These are phyloP conservation scores for Portunus trituberculatus DNA, from an alignment of 1,140 invertebrate genomes.

Conservation along the genomic window DNA sequence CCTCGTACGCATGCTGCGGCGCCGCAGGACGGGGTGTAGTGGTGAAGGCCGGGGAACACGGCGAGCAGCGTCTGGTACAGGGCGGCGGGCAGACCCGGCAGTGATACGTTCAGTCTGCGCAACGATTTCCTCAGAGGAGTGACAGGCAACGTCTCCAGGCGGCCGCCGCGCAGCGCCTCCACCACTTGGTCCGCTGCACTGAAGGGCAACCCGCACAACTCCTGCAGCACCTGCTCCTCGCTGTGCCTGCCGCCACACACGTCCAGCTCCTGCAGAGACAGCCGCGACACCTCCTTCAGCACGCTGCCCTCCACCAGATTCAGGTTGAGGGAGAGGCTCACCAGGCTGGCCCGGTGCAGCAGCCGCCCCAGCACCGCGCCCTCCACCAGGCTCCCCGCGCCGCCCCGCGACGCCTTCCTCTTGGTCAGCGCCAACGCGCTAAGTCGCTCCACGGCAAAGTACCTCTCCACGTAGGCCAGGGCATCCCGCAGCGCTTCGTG, in stretches of 20 bases:
- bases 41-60: conserved; percentile 45
- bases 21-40: conserved; percentile 53
- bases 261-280: conserved; percentile 58
- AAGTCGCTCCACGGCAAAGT: conserved; percentile 51
- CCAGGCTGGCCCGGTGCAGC: conserved; percentile 28
- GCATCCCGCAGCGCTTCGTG: neutral
- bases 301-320: neutral
- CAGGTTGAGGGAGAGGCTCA: conserved; percentile 30
- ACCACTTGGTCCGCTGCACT: conserved; percentile 5
- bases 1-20: neutral
- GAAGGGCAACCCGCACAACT: conserved; percentile 39
- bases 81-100: neutral
- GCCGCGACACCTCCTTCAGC: conserved; percentile 32
- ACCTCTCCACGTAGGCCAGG: conserved; percentile 32
- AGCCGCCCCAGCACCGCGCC: neutral
- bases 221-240: conserved; percentile 50
- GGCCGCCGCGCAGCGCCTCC: neutral
- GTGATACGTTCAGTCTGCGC: conserved; percentile 44
- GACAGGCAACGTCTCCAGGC: neutral
- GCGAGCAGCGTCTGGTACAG: conserved; percentile 44
- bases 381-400: neutral
- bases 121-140: conserved; percentile 38
- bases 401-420: neutral
- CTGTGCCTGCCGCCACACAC: conserved; percentile 28
- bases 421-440: conserved; percentile 29